Evolutionary conservation across 2,888 invertebrate species (phyloP).

Genomic region (Andrena chrysosceles): DNA sequence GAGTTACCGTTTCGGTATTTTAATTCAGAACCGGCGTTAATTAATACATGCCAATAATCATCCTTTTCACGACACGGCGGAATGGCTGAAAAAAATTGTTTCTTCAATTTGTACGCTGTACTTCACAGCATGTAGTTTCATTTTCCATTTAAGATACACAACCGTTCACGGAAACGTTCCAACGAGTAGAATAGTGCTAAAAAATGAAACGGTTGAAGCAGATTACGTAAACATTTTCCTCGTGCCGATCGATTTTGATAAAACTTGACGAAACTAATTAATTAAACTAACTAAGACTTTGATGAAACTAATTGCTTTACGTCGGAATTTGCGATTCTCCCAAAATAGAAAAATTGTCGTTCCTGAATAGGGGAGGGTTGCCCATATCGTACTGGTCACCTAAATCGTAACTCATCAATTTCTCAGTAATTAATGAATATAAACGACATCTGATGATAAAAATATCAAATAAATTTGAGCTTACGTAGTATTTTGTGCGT

Average conservation of each 20-base stretch:
- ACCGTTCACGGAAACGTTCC: not conserved
- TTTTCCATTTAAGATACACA: not conserved
- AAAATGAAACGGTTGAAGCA: not conserved
- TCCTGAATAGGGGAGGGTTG: too few species aligned
- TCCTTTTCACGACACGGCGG: not conserved
- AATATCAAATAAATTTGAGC: too few species aligned
- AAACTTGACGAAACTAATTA: too few species aligned
- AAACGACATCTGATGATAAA: too few species aligned
- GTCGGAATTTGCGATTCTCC: not conserved
- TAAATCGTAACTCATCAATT: too few species aligned
- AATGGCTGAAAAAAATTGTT: not conserved
- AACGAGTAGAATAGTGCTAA: not conserved
- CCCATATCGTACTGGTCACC: too few species aligned
- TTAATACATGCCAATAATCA: conserved; percentile 16
- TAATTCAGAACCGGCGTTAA: conserved; percentile 22
- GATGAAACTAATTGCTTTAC: not conserved
- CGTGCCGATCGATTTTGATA: not conserved
- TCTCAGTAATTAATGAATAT: too few species aligned
- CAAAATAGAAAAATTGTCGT: not conserved
- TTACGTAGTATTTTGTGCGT: too few species aligned
- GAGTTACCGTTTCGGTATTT: conserved; percentile 31
- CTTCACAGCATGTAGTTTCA: not conserved
- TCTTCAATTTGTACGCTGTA: not conserved
- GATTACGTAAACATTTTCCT: not conserved
- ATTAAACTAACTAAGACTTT: too few species aligned